Base-by-base conservation (phyloP, 2,888 invertebrate genomes). In the Caenorhabditis sp. region DNA sequence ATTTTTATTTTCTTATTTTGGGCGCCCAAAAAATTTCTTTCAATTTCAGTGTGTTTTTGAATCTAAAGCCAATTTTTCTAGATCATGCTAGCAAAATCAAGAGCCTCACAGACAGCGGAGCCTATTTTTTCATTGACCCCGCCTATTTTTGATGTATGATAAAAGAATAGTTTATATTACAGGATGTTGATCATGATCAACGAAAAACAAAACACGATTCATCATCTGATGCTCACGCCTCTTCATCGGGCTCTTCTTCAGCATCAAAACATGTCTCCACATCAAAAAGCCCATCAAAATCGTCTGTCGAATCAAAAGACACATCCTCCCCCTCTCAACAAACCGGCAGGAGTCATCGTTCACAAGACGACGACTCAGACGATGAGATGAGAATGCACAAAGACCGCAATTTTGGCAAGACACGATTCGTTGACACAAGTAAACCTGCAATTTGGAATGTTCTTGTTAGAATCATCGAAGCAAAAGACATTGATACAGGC, bases 381-480 rank as follows among this genome's bases (percentile, higher is more conserved):
- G 21, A 60, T 19, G 68, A 72, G 21, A 23, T 76, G 21, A 8
- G 66, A 4, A 51, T 59, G 54, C 71, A 71, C 31, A 62, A 73
- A 12, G 69, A 75, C 12, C 51, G 58, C 26, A 69, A 64, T 23
- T 76, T 78, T 37, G 78, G 76, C n/a, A 71, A 62, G 51, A 54
- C 59, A 4, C 62, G 75, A 26, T 60, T 75, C 19, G 54, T 62
- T 43, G 74, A 81, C 58, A 69, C 76, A 1, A 76, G 74, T 60
- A 73, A 79, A n/a, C 68, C 71, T 27, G 66, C 63, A 17, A 78
- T 71, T 12, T 81, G 77, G 74, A 76, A 81, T 61, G 71, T 81
- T 53, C 62, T 79, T 21, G 62, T 82, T 10, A 58, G 82, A 23
- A 57, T 79, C 1, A 82, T 82, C 61, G 78, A 81, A 37, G 80